Percentiles rank a stretch among this genome's conserved stretches.
phyloP scores from a whole-genome alignment of 2,888 invertebrate genomes.

The Lasiommata megera region DNA sequence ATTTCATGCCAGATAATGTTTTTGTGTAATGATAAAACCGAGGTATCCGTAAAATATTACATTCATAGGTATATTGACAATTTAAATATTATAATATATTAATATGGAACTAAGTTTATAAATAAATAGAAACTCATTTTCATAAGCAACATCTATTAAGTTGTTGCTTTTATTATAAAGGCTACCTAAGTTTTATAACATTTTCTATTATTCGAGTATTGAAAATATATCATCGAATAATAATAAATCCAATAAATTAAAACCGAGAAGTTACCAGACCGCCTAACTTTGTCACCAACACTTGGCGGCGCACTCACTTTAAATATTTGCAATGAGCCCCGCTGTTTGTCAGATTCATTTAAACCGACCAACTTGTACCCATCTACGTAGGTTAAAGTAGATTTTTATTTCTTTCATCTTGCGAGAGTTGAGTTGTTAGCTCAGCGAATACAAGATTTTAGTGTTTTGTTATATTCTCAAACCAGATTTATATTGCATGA shows the following conservation, averaged over 20 bases:
- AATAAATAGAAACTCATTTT: too few species aligned
- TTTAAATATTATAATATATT: too few species aligned
- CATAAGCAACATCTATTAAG: too few species aligned
- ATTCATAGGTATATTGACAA: too few species aligned
- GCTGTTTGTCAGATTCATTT: slow-evolving; percentile 48
- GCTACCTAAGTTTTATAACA: too few species aligned
- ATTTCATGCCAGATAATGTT: too few species aligned
- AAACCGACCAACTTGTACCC: slow-evolving; percentile 37
- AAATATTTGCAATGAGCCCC: slow-evolving; percentile 58
- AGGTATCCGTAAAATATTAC: too few species aligned
- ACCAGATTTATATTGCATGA: neutral
- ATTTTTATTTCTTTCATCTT: slow-evolving; percentile 38
- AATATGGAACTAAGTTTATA: too few species aligned
- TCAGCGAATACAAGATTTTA: slow-evolving; percentile 15
- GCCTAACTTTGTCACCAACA: neutral
- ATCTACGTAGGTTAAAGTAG: slow-evolving; percentile 40
- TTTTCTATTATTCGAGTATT: too few species aligned
- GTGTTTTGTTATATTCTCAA: slow-evolving; percentile 10
- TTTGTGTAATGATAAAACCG: too few species aligned
- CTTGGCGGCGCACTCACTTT: slow-evolving; percentile 33
- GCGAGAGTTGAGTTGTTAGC: slow-evolving; percentile 30
- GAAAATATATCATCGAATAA: too few species aligned
- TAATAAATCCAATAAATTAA: neutral
- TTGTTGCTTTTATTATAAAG: too few species aligned
- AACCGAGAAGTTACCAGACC: neutral